These are phyloP conservation scores for Ceyx margarethae DNA, from an alignment of 2,113 vertebrate genomes.

Conservation along the genomic window DNA sequence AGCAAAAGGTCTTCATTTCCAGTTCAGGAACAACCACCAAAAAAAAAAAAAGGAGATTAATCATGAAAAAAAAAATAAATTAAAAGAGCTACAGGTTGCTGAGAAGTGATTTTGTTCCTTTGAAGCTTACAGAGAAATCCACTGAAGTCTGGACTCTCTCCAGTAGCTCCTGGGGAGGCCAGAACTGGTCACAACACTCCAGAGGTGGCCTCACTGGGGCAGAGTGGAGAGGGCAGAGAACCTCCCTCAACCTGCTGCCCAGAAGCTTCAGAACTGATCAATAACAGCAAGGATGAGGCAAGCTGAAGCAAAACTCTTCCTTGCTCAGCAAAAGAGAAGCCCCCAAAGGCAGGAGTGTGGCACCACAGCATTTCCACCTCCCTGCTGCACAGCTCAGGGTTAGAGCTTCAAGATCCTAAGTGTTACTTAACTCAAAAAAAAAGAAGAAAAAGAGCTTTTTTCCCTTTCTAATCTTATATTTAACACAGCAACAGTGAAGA, in stretches of 20 bases:
- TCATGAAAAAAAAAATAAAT: not conserved
- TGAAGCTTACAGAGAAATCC: not conserved
- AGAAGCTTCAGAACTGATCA: not conserved
- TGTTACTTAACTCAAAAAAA: not conserved
- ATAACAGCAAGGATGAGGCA: not conserved
- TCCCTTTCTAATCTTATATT: not conserved
- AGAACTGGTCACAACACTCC: too few relatives aligned
- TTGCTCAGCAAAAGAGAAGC: not conserved
- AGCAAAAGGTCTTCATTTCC: not conserved
- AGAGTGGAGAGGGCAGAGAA: too few relatives aligned
- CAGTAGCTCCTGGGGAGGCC: too few relatives aligned
- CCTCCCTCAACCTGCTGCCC: too few relatives aligned
- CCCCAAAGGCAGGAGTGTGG: not conserved
- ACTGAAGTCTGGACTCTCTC: not conserved
- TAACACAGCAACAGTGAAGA: not conserved
- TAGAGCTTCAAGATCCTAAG: not conserved
- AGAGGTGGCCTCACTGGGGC: too few relatives aligned
- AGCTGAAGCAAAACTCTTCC: not conserved
- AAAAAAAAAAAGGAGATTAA: not conserved
- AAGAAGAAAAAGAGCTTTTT: not conserved
- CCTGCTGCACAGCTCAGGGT: not conserved
- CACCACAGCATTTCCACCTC: not conserved
- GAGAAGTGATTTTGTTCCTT: not conserved
- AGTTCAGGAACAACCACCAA: not conserved
- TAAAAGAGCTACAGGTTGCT: not conserved